Evolutionary conservation across 2,113 vertebrate species (phyloP), one percentile per base, ranked within the genome.

Genomic region (Struthio camelus): DNA sequence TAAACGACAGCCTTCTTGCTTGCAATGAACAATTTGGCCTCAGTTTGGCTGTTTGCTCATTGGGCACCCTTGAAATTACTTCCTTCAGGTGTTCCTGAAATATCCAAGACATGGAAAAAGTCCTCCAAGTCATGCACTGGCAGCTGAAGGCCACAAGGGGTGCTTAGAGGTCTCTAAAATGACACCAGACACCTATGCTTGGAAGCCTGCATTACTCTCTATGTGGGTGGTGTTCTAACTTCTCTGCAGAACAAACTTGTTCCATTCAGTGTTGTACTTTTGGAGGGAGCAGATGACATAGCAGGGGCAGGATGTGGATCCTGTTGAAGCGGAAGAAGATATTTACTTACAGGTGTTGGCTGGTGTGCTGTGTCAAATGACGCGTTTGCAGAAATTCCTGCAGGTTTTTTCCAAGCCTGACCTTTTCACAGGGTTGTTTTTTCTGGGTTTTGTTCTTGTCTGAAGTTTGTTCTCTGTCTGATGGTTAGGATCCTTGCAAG

Each of bases 231-330:
- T 94, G 67, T 67, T 44, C 32, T 58, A 77, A 70, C 8, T 58
- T 85, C 42, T 62, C 18, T 28, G 28, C 14, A 90, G 48, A 85
- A 6, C 66, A 95, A 92, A 93, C 19, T 20, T 27, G 5, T 93
- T 82, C 36, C 19, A 15, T 36, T 76, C 30, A 36, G 2, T 54
- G 16, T 46, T 69, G 3, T 70, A 7, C 30, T 36, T 75, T 20
- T 71, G 28, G 17, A 73, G 48, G n/a, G 58, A 73, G 36, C 36
- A 30, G 50, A 28, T 73, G 51, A 27, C 19, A 73, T 53, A 54
- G 14, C 19, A 73, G 79, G 17, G 59, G 9, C 67, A 94, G 96
- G 96, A 97, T 86, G 54, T 93, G 27, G 50, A 90, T 95, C 96
- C 90, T 95, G 67, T 34, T 90, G 76, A 88, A 82, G 32, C 73